phyloP scores from a whole-genome alignment of 2,888 invertebrate genomes.

The Athalia circularis region DNA sequence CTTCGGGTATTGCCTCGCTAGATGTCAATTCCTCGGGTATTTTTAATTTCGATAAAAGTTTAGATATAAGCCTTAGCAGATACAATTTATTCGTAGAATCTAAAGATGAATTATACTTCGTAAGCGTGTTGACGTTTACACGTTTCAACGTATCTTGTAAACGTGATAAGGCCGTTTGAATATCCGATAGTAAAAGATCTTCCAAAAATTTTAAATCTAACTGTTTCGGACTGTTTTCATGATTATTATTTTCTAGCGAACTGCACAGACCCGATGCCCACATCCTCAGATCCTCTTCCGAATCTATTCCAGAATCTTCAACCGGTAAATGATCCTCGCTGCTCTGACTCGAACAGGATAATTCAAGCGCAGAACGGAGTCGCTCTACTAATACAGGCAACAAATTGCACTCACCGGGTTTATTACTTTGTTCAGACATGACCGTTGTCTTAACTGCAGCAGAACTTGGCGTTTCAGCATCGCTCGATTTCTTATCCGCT shows the following conservation, averaged over 20 bases:
- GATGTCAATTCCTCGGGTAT: constrained; percentile 66
- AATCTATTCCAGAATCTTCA: constrained; percentile 82
- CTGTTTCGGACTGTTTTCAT: constrained; percentile 59
- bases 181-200: constrained; percentile 83
- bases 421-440: constrained; percentile 67
- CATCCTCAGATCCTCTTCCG: constrained; percentile 81
- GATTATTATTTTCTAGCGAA: constrained; percentile 75
- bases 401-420: constrained; percentile 72
- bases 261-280: constrained; percentile 76
- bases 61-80: constrained; percentile 82
- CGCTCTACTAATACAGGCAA: constrained; percentile 74
- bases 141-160: constrained; percentile 83
- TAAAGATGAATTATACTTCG: constrained; percentile 75
- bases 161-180: constrained; percentile 85
- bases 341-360: constrained; percentile 58
- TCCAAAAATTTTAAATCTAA: constrained; percentile 75
- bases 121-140: constrained; percentile 74
- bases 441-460: constrained; percentile 35
- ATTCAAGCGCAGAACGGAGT: constrained; percentile 72
- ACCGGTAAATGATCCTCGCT: constrained; percentile 69
- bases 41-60: constrained; percentile 79
- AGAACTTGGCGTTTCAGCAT: constrained; percentile 36
- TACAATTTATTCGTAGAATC: constrained; percentile 77
- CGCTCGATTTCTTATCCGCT: constrained; percentile 55
- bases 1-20: constrained; percentile 73